These are phyloP conservation scores for Patella caerulea DNA, from an alignment of 2,888 invertebrate genomes.

Conservation along the genomic window DNA sequence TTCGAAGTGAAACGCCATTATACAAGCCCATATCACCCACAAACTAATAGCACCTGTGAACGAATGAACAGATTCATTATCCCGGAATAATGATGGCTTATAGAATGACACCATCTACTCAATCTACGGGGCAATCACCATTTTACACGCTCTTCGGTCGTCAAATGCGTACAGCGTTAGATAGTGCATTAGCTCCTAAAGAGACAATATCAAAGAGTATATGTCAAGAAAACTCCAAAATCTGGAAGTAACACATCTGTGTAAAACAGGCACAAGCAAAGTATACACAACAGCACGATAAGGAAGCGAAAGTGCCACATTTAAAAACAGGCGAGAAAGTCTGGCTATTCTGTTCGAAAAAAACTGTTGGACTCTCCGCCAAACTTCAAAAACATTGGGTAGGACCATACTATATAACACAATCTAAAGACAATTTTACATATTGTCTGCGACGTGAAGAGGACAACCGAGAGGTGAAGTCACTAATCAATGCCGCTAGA, in stretches of 20 bases:
- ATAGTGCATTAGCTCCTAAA: conserved; percentile 12
- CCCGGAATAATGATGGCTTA: conserved; percentile 22
- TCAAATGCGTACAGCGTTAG: conserved; percentile 10
- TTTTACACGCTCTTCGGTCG: conserved; percentile 23
- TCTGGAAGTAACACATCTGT: conserved; percentile 5
- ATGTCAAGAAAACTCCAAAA: conserved; percentile 12
- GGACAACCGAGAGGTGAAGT: too few relatives aligned
- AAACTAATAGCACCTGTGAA: conserved; percentile 19
- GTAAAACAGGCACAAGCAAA: conserved; percentile 5
- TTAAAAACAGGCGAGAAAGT: conserved; percentile 14
- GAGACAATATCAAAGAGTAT: neutral
- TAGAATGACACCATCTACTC: conserved; percentile 13
- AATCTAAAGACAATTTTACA: too few relatives aligned
- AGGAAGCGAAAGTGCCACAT: conserved; percentile 11
- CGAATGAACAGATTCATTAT: conserved; percentile 19
- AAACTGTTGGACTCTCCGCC: conserved; percentile 23
- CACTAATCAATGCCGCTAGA: too few relatives aligned
- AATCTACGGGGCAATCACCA: conserved; percentile 20
- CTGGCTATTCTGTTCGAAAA: conserved; percentile 20
- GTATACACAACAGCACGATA: conserved; percentile 11
- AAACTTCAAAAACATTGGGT: too few relatives aligned
- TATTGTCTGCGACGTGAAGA: too few relatives aligned
- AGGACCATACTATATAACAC: too few relatives aligned
- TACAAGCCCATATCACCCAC: conserved; percentile 17
- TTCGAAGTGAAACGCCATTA: conserved; percentile 7